Conservation (phyloP, 2,797 vertebrate genomes). For the Peromyscus attwateri region DNA sequence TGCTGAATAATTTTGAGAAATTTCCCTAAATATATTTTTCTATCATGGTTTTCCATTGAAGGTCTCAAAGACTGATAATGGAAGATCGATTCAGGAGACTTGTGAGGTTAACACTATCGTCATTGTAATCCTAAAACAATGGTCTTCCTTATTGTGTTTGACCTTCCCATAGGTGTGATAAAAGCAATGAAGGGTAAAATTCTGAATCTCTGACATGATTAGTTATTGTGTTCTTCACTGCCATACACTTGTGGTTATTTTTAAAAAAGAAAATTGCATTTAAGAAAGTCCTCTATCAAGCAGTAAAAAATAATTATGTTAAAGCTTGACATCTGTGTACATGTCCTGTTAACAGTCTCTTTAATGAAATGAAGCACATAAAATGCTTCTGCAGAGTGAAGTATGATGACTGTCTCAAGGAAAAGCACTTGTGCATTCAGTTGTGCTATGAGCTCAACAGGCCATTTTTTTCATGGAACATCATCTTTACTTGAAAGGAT, state of each 20-base stretch:
- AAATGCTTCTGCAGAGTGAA: neutral
- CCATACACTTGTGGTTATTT: neutral
- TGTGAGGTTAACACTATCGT: neutral
- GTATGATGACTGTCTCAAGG: neutral
- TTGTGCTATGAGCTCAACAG: slow-evolving; percentile 29
- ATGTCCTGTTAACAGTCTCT: slow-evolving; percentile 45
- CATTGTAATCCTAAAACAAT: neutral
- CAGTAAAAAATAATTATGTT: slow-evolving; percentile 45
- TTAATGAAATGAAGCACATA: slow-evolving; percentile 16
- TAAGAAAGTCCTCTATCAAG: neutral
- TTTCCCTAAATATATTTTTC: neutral
- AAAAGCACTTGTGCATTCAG: neutral
- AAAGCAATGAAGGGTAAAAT: neutral
- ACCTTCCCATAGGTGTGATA: neutral
- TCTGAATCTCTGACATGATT: neutral
- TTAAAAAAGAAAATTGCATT: slow-evolving; percentile 14
- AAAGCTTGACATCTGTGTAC: slow-evolving; percentile 7
- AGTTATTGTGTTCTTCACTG: neutral
- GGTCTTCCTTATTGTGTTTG: neutral
- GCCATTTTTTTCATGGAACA: slow-evolving; percentile 1
- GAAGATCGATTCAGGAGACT: neutral
- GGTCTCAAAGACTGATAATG: neutral
- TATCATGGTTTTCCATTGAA: neutral
- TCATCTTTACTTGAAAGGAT: slow-evolving; percentile 63
- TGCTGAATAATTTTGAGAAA: slow-evolving; percentile 35